Conservation (phyloP, 2,113 vertebrate species). For the Poeciliopsis turrubarensis region DNA sequence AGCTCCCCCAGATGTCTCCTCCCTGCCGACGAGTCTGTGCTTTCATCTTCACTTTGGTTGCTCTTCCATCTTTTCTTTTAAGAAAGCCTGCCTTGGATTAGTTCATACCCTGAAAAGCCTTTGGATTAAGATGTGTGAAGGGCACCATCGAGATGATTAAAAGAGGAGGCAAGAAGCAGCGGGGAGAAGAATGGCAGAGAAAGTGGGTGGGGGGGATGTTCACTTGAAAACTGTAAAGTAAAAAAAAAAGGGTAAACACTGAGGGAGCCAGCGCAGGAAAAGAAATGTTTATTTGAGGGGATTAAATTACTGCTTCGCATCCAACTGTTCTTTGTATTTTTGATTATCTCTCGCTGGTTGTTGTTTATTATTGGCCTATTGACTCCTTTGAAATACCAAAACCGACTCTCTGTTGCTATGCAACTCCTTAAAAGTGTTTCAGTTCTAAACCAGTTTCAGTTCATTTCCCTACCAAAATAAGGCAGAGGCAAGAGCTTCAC, state of each 20-base stretch:
- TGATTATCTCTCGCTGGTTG: constrained; percentile 10
- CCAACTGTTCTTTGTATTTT: constrained; percentile 22
- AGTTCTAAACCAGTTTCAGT: constrained; percentile 8
- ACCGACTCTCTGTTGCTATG: constrained; percentile 53
- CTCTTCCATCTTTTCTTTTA: constrained; percentile 55
- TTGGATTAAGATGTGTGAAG: constrained; percentile 51
- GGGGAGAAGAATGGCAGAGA: not conserved
- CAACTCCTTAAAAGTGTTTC: constrained; percentile 47
- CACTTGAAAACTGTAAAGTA: not conserved
- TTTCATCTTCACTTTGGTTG: constrained; percentile 66
- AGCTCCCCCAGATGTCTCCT: constrained; percentile 47
- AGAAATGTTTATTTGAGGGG: not conserved
- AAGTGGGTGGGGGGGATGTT: not conserved
- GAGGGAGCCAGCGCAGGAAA: not conserved
- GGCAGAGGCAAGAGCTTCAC: constrained; percentile 27
- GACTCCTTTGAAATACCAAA: constrained; percentile 21
- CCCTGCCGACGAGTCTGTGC: constrained; percentile 46
- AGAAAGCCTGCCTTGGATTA: constrained; percentile 62
- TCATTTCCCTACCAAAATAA: constrained; percentile 32
- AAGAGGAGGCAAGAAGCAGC: constrained; percentile 1
- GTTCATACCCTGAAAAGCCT: constrained; percentile 42
- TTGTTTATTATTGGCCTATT: constrained; percentile 28
- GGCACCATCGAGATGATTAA: constrained; percentile 20
- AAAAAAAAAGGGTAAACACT: not conserved
- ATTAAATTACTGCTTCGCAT: constrained; percentile 18